phyloP scores from a whole-genome alignment of 2,797 vertebrate species.

The Coranthus polyacanthus region DNA sequence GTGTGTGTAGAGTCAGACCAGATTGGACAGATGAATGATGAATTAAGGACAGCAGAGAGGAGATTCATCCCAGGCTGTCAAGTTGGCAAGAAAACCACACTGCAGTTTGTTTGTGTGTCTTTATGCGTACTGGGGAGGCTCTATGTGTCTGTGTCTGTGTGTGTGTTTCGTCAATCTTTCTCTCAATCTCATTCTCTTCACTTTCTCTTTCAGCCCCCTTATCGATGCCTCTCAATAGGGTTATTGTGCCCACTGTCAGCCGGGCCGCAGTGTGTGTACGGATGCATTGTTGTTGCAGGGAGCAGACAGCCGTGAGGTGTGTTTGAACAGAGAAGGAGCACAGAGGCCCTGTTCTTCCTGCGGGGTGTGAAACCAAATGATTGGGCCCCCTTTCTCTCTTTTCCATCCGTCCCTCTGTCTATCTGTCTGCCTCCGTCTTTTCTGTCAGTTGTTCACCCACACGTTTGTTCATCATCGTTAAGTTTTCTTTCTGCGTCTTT shows the following conservation, averaged over 20 bases:
- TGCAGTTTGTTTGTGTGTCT: constrained; percentile 58
- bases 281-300: constrained; percentile 78
- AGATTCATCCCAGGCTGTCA: constrained; percentile 54
- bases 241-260: constrained; percentile 73
- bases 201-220: constrained; percentile 59
- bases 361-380: constrained; percentile 74
- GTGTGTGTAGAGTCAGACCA: constrained; percentile 28
- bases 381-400: constrained; percentile 48
- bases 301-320: constrained; percentile 83
- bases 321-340: constrained; percentile 83
- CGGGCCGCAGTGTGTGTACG: constrained; percentile 43
- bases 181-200: constrained; percentile 51
- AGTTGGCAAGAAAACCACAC: constrained; percentile 45
- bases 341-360: constrained; percentile 80
- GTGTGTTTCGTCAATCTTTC: constrained; percentile 52
- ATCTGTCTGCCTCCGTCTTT: constrained; percentile 38
- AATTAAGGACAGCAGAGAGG: constrained; percentile 56
- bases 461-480: constrained; percentile 19
- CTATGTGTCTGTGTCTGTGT: constrained; percentile 27
- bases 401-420: constrained; percentile 58
- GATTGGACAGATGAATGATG: constrained; percentile 63
- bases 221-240: constrained; percentile 75
- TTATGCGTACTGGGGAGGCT: constrained; percentile 10
- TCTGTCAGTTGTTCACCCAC: constrained; percentile 53
- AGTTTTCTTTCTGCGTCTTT: constrained; percentile 29